These are phyloP conservation scores for Pteropus rufus DNA, from an alignment of 2,797 vertebrate species.

Conservation along the genomic window DNA sequence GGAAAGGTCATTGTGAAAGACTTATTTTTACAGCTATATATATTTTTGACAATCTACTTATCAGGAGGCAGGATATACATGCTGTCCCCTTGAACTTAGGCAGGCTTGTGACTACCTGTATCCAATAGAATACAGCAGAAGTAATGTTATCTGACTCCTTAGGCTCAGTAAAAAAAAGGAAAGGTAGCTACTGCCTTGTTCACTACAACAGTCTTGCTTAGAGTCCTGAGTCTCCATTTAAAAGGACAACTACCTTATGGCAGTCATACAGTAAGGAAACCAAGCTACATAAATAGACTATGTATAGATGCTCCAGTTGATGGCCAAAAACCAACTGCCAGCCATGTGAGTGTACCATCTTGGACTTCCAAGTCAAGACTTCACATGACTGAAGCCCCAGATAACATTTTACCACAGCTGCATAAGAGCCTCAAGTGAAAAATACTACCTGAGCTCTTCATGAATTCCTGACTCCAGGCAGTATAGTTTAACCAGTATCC, in stretches of 20 bases:
- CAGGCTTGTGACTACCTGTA: neutral
- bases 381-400: neutral
- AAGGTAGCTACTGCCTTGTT: neutral
- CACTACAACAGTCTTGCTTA: neutral
- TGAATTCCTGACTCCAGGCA: neutral
- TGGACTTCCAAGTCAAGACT: neutral
- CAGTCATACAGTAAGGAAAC: neutral
- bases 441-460: neutral
- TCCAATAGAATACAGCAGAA: neutral
- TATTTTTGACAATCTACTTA: neutral
- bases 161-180: neutral
- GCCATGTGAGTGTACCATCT: neutral
- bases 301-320: neutral
- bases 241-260: neutral
- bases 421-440: neutral
- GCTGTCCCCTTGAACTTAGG: neutral
- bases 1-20: neutral
- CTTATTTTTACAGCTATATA: neutral
- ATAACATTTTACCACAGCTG: neutral
- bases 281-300: neutral
- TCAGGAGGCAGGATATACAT: neutral
- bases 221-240: neutral
- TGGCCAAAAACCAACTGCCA: neutral
- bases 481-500: neutral
- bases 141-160: neutral